Evolutionary conservation across 2,113 vertebrate species (phyloP), one percentile per base, ranked within the genome.

Genomic region (Mesitornis unicolor): DNA sequence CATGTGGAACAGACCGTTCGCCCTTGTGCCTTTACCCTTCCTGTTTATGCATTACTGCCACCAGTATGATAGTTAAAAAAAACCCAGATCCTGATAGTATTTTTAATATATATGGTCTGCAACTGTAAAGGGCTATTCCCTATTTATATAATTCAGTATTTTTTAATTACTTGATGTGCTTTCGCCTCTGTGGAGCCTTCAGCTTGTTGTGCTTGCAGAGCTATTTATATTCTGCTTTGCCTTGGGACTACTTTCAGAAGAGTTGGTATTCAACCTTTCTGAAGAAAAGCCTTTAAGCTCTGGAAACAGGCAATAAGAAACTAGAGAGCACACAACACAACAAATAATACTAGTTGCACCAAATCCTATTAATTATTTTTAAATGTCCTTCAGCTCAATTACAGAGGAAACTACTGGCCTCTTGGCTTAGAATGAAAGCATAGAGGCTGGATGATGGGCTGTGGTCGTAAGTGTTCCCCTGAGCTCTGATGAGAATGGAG

Each of bases 291-390:
- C 92, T 87, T 93, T 76, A 76, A 93, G 73, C 64, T 88, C 60
- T 96, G 56, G 68, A 84, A 92, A 76, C 38, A 73, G 80, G 53
- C 77, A 95, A 92, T 93, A 93, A 94, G 95, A 95, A 93, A 64
- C 29, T 64, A 84, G 69, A 90, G 92, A 8, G 48, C 57, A 84
- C 56, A 84, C 61, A 78, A 48, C 35, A 89, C 73, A 93, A 92
- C 83, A 90, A 95, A 92, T 94, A 95, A 84, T 75, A 35, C 83
- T 60, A 84, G 51, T 88, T 91, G 84, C 68, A 95, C 79, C 38
- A 83, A 95, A 35, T 88, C 82, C 91, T 95, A 71, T 95, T 93
- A 91, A 94, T 95, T 96, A 96, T 94, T 96, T 96, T 96, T 4
- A 92, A 90, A 81, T 87, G 54, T 90, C 84, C 88, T 95, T 94